Base-by-base conservation (phyloP, 1,140 invertebrate genomes). In the Akabosia matsudoensis region DNA sequence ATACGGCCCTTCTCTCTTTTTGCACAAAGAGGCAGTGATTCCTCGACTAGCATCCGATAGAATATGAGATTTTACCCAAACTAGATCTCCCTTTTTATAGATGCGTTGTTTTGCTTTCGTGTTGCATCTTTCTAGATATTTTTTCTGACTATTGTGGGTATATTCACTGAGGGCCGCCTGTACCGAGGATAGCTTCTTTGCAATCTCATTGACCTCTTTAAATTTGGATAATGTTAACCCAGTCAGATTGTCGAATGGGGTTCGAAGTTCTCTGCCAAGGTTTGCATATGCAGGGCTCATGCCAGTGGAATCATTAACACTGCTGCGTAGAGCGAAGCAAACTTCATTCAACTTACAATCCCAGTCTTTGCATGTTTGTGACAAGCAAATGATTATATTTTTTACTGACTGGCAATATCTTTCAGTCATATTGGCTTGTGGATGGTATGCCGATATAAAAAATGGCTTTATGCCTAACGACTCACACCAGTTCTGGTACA, bases 241-340 rank as follows among this genome's bases (percentile, higher is more conserved):
- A 7, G 64, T 10, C 1, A 18, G 4, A 74, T 78, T 78, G 33
- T 78, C 76, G 33, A 72, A 71, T 1, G 73, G 76, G 24, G 74
- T 71, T n/a, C 67, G 22, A n/a, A 85, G 70, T 70, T 85, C 83
- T 72, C 84, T 70, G n/a, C 83, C n/a, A n/a, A n/a, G n/a, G n/a
- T n/a, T n/a, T n/a, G n/a, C n/a, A n/a, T n/a, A n/a, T n/a, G n/a
- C n/a, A n/a, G n/a, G n/a, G n/a, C n/a, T n/a, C n/a, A n/a, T n/a
- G n/a, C n/a, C n/a, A n/a, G n/a, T n/a, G n/a, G n/a, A n/a, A n/a
- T n/a, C n/a, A n/a, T n/a, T n/a, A n/a, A n/a, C n/a, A n/a, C n/a
- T n/a, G n/a, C n/a, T n/a, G n/a, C n/a, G n/a, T n/a, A n/a, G n/a
- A n/a, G n/a, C n/a, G n/a, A n/a, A n/a, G n/a, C n/a, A n/a, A n/a